Percentiles rank a stretch among this genome's conserved stretches.
These are phyloP conservation scores for Onychomys leucogaster DNA, from an alignment of 2,797 vertebrate genomes.

Conservation along the genomic window DNA sequence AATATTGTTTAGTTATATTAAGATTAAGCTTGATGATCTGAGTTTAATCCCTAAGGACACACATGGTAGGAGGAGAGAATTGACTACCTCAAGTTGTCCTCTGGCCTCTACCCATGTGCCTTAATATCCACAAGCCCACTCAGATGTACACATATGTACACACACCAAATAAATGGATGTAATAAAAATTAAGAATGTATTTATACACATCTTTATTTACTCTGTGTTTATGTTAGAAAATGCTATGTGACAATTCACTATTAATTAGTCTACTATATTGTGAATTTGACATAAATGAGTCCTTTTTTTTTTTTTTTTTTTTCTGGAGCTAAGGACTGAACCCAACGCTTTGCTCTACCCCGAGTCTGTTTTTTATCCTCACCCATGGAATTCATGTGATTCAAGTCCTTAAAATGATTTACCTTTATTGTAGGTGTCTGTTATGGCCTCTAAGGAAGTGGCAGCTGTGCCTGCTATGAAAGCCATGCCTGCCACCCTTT, in stretches of 20 bases:
- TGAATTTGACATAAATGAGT: slow-evolving; percentile 31
- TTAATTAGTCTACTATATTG: slow-evolving; percentile 1
- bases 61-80: neutral
- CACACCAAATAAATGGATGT: neutral
- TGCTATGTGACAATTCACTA: slow-evolving; percentile 16
- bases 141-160: neutral
- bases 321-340: too few relatives aligned
- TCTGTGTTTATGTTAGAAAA: neutral
- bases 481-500: neutral
- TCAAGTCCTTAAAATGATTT: slow-evolving; percentile 63
- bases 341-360: too few relatives aligned
- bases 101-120: neutral
- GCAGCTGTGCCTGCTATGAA: slow-evolving; percentile 13
- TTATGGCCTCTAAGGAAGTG: neutral
- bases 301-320: too few relatives aligned
- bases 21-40: neutral
- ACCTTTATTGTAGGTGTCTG: slow-evolving; percentile 48
- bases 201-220: neutral
- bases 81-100: neutral
- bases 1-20: neutral
- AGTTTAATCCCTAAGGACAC: neutral
- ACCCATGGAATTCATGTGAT: slow-evolving; percentile 48
- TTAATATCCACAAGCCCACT: neutral
- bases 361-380: slow-evolving; percentile 29
- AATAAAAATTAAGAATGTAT: neutral